phyloP scores from a whole-genome alignment of 2,797 vertebrate genomes.

The Spatula clypeata region DNA sequence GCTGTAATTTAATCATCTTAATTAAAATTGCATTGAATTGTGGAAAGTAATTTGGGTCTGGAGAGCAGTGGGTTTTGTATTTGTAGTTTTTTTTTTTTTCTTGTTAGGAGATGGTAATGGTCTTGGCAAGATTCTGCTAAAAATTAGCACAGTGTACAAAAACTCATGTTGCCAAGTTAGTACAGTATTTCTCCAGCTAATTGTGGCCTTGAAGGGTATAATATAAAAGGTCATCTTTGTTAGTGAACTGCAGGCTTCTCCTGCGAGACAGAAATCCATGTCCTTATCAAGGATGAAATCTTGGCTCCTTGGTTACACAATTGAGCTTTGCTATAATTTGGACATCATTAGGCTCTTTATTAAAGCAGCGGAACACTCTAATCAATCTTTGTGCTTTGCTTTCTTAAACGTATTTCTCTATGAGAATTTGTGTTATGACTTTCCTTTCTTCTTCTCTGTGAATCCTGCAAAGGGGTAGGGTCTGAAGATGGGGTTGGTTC shows the following conservation, averaged over 20 bases:
- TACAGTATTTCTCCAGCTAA: constrained; percentile 63
- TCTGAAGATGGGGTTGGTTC: not conserved
- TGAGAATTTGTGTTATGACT: not conserved
- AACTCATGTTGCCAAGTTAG: constrained; percentile 64
- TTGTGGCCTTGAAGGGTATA: constrained; percentile 69
- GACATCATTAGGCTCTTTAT: constrained; percentile 74
- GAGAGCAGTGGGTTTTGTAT: constrained; percentile 51
- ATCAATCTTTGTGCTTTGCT: constrained; percentile 67
- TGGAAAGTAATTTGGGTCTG: constrained; percentile 60
- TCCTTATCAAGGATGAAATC: constrained; percentile 77
- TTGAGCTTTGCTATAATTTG: constrained; percentile 75
- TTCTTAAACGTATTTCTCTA: constrained; percentile 14
- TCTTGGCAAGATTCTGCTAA: constrained; percentile 57
- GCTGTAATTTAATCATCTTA: constrained; percentile 68
- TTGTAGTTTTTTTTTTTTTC: not conserved
- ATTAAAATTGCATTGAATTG: constrained; percentile 67
- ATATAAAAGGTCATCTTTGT: constrained; percentile 76
- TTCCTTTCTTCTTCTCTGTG: not conserved
- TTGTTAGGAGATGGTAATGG: constrained; percentile 39
- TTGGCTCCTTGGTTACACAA: constrained; percentile 76
- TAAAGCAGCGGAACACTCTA: constrained; percentile 60
- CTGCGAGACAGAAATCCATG: constrained; percentile 66
- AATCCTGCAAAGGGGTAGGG: rapidly evolving
- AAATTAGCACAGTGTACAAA: constrained; percentile 56
- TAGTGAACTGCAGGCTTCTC: constrained; percentile 72